A percentile compares a stretch with the other conserved stretches of the same genome.
Evolutionary conservation across 2,797 vertebrate species (phyloP).

Genomic region (Zenarchopterus dispar): DNA sequence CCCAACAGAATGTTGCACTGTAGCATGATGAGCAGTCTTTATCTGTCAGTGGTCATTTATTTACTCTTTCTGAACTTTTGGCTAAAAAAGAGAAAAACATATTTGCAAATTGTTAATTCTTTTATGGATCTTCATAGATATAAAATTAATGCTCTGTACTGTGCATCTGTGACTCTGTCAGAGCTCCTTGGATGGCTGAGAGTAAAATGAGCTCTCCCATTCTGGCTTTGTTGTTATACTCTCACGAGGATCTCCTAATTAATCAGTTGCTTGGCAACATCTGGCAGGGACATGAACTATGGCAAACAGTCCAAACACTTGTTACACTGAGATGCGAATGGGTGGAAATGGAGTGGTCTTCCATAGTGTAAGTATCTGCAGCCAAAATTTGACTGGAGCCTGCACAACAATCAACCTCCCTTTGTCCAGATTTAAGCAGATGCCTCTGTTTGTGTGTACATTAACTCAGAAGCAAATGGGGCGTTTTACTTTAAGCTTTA

Average conservation of each 20-base stretch:
- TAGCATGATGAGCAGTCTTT: no score
- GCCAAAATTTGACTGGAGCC: slow-evolving; percentile 39
- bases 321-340: slow-evolving; percentile 37
- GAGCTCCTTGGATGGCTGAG: slow-evolving; percentile 17
- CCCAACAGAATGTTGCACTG: no score
- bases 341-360: slow-evolving; percentile 35
- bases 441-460: slow-evolving; percentile 45
- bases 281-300: slow-evolving; percentile 51
- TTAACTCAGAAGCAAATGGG: slow-evolving; percentile 31
- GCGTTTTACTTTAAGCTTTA: slow-evolving; percentile 30
- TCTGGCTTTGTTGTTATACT: slow-evolving; percentile 17
- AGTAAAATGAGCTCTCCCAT: slow-evolving; percentile 16
- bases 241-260: slow-evolving; percentile 49
- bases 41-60: no score
- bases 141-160: no score
- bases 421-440: slow-evolving; percentile 12
- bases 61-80: no score
- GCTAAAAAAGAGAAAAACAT: no score
- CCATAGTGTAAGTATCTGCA: slow-evolving; percentile 45
- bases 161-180: background rate
- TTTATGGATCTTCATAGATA: no score
- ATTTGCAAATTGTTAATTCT: no score
- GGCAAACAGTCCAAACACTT: slow-evolving; percentile 58
- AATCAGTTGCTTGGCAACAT: slow-evolving; percentile 70
- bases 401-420: slow-evolving; percentile 44